phyloP scores from a whole-genome alignment of 2,797 vertebrate species.

The Tangara arthus region DNA sequence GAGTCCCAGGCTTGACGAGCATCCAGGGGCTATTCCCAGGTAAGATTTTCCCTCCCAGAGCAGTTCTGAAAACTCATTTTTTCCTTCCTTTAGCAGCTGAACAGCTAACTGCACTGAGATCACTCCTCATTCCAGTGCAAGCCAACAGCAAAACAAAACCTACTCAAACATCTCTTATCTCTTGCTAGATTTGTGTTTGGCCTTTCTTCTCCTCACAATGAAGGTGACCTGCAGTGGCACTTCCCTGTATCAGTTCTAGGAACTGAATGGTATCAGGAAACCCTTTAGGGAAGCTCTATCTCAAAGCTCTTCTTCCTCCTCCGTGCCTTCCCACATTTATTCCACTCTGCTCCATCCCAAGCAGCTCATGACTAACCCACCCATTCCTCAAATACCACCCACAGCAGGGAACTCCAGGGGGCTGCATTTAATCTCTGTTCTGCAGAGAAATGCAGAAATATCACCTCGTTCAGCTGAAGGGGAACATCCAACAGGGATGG shows the following conservation, averaged over 20 bases:
- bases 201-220: not conserved
- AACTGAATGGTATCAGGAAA: not conserved
- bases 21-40: not conserved
- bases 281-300: not conserved
- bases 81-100: not conserved
- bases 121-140: not conserved
- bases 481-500: not conserved
- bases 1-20: not conserved
- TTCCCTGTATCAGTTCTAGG: not conserved
- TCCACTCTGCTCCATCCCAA: not conserved
- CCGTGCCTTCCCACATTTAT: not conserved
- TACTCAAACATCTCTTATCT: not conserved
- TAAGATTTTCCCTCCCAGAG: not conserved
- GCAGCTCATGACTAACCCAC: not conserved
- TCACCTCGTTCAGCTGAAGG: not conserved
- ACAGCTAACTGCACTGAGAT: not conserved
- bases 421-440: not conserved
- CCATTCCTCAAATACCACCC: not conserved
- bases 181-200: not conserved
- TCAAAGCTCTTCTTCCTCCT: not conserved
- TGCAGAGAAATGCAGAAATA: fast-evolving
- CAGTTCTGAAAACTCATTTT: not conserved
- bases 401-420: not conserved
- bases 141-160: not conserved
- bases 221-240: not conserved